Evolutionary conservation across 1,140 invertebrate genomes (phyloP).

Genomic region (Vanessa tameamea): DNA sequence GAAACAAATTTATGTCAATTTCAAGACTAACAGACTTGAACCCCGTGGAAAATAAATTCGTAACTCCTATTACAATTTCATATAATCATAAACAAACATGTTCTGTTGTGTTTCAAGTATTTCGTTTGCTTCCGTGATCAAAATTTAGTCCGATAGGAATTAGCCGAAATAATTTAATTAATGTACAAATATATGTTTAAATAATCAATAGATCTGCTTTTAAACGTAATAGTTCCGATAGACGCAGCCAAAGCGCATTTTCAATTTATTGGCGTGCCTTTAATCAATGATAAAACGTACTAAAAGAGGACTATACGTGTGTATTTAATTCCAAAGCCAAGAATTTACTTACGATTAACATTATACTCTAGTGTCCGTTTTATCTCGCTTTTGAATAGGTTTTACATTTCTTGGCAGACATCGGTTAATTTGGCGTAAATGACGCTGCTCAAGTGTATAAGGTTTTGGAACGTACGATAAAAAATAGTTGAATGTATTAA

Average conservation of each 20-base stretch:
- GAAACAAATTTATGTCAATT: no score
- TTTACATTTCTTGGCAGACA: conserved; percentile 18
- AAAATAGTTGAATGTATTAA: not conserved
- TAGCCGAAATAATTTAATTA: not conserved
- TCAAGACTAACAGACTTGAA: no score
- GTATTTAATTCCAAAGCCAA: conserved; percentile 21
- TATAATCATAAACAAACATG: no score
- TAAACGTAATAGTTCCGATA: not conserved
- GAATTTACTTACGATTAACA: conserved; percentile 22
- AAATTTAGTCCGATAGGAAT: no score
- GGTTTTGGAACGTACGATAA: conserved; percentile 3
- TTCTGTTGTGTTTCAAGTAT: no score
- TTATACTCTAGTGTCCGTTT: not conserved
- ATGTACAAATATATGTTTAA: not conserved
- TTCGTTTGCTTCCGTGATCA: no score
- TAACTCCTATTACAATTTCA: no score
- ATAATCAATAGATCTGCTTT: not conserved
- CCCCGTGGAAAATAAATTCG: no score
- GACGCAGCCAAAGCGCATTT: not conserved
- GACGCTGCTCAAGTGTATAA: not conserved
- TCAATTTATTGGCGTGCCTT: conserved; percentile 14
- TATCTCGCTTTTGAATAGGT: conserved; percentile 11
- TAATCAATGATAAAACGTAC: conserved; percentile 8
- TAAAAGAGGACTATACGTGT: conserved; percentile 13
- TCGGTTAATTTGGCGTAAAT: conserved; percentile 5